phyloP scores from a whole-genome alignment of 2,888 invertebrate genomes.

The Ormyrus labotus region DNA sequence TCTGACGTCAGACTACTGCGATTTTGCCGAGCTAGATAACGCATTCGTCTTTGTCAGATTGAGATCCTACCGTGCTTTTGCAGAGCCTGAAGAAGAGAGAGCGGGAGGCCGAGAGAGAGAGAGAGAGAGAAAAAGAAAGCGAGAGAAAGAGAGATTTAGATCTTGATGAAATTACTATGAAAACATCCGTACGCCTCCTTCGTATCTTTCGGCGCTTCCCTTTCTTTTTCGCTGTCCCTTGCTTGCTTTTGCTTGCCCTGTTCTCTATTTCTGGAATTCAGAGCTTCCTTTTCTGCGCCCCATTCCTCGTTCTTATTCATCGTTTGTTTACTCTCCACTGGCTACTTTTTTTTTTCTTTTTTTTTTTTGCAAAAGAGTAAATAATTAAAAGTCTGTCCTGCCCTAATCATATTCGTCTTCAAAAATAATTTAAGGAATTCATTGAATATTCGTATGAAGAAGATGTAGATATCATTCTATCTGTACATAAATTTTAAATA shows the following conservation, averaged over 20 bases:
- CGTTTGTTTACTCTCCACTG: no score
- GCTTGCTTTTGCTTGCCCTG: neutral
- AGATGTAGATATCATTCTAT: no score
- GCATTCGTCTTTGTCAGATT: conserved; percentile 60
- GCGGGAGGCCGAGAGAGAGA: conserved; percentile 12
- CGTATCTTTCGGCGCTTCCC: conserved; percentile 2
- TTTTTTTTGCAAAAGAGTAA: no score
- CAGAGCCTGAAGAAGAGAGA: conserved; percentile 8
- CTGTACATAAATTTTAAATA: no score
- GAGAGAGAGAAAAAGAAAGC: neutral
- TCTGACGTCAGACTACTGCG: conserved; percentile 55
- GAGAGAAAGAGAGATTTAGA: neutral
- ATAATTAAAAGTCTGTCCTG: no score
- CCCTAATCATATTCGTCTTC: no score
- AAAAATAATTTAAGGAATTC: no score
- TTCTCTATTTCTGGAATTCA: neutral
- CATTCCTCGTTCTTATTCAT: neutral
- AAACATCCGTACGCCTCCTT: conserved; percentile 30
- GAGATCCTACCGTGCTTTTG: conserved; percentile 43
- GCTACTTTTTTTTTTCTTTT: no score
- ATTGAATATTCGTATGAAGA: no score
- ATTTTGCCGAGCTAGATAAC: conserved; percentile 59
- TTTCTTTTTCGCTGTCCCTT: conserved; percentile 3
- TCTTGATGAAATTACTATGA: conserved; percentile 42
- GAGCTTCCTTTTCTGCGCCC: neutral